Base-by-base conservation (phyloP, 2,797 vertebrate genomes). In the Danio jaintianensis region DNA sequence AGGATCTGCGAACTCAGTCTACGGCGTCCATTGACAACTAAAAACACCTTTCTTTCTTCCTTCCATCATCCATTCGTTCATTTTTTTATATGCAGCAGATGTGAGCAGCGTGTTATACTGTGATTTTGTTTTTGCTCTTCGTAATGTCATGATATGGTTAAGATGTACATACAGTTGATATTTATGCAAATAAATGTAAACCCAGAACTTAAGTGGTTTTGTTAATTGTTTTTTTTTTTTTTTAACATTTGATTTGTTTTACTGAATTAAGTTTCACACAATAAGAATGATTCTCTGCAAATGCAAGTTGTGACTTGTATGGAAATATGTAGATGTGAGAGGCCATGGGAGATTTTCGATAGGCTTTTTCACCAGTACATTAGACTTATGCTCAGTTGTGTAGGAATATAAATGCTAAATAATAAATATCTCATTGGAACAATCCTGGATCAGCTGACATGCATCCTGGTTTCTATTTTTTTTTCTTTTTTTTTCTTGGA, bases 181-280 rank as follows among this genome's bases (percentile, higher is more conserved):
- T 93, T 93, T 94, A 94, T 94, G 90, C 85, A 85, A 93, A 92
- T 94, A 94, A 94, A 94, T 85, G 82, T 86, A 43, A 70, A 70
- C 43, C 56, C 9, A 56, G 20, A 52, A 50, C 47, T 40, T 50
- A 3, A 58, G 42, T 48, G 20, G 9, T 75, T 20, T 83, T 18
- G 7, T 47, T 9, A 78, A 5, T 58, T 52, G 40, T 0, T 53
- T 50, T 69, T 43, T 8, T 61, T 56, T 9, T 10, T 55, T 55
- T 13, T 7, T 4, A n/a, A n/a, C n/a, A n/a, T 47, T 72, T 47
- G 4, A 22, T n/a, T 50, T 38, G 50, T 47, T 61, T 1, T 29
- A 15, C 16, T 18, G 15, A 36, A n/a, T 22, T 36, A 8, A 22
- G 40, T 45, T 40, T 45, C 40, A 4, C 36, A 4, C 0, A 7